Evolutionary conservation across 2,888 invertebrate species (phyloP), one percentile per base, ranked within the genome.

Genomic region (Microctonus aethiopoides): DNA sequence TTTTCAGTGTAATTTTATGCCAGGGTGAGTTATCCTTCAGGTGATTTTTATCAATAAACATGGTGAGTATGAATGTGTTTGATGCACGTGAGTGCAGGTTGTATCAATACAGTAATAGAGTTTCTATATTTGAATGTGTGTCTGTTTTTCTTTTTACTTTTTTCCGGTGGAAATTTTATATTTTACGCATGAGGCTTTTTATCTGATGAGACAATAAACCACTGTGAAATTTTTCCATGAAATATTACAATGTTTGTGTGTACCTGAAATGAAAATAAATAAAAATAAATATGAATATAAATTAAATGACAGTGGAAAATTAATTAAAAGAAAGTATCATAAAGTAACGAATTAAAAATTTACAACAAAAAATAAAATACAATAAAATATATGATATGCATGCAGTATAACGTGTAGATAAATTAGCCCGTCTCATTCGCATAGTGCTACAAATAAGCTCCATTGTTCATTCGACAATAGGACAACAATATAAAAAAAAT

Each of bases 401-500:
- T 24, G 7, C 7, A 29, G 7, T 29, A 29, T 29, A 29, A 7
- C 3, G 29, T 29, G 29, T 29, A 29, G 3, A 29, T 29, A 29
- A 29, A 29, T 29, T 29, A 29, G 29, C 29, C 29, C 4, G 29
- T 29, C 29, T 29, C 29, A 29, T 29, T 29, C 29, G 29, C 29
- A 29, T 29, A 29, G 29, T 29, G 7, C 29, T 29, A 62, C 62
- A 62, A 62, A 62, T 20, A 63, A 32, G 24, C 36, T 34, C 24
- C 24, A 65, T 68, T 70, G 75, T 75, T 75, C 68, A 75, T 67
- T 62, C 24, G 20, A 62, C 32, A 56, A 34, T 20, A 1, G 9
- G n/a, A 10, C 1, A 20, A 1, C 11, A 54, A 10, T 54, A 4
- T 20, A 24, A 3, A 54, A 20, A 24, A 24, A 5, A n/a, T n/a